Percentiles rank a stretch among this genome's conserved stretches.
Conservation (phyloP, 2,113 vertebrate genomes). For the Cepphus grylle region DNA sequence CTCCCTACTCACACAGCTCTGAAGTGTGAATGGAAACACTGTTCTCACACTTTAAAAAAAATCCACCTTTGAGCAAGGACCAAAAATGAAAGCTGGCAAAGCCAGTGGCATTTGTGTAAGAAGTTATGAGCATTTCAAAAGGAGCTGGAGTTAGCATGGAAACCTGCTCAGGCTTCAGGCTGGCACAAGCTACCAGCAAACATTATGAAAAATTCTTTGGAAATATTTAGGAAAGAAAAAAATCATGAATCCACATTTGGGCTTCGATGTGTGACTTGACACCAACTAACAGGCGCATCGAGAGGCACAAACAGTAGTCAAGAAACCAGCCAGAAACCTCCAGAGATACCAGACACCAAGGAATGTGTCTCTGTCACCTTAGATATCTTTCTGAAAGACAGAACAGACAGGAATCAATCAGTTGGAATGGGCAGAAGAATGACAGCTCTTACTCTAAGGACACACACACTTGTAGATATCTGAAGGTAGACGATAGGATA, state of each 20-base stretch:
- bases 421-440: not conserved
- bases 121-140: not conserved
- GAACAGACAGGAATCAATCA: not conserved
- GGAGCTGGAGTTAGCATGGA: not conserved
- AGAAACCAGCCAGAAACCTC: not conserved
- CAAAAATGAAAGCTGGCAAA: not conserved
- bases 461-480: not conserved
- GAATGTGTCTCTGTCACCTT: not conserved
- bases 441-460: not conserved
- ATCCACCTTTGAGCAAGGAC: not conserved
- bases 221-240: not conserved
- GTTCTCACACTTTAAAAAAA: not conserved
- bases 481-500: not conserved
- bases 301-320: not conserved
- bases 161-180: not conserved
- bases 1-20: not conserved
- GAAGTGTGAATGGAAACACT: not conserved
- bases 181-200: not conserved
- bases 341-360: not conserved
- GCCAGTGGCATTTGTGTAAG: not conserved
- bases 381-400: not conserved
- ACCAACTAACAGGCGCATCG: rapidly evolving
- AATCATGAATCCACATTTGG: not conserved
- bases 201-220: not conserved
- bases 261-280: not conserved